phyloP scores from a whole-genome alignment of 2,113 vertebrate species.

The Scartelaos histophorus region DNA sequence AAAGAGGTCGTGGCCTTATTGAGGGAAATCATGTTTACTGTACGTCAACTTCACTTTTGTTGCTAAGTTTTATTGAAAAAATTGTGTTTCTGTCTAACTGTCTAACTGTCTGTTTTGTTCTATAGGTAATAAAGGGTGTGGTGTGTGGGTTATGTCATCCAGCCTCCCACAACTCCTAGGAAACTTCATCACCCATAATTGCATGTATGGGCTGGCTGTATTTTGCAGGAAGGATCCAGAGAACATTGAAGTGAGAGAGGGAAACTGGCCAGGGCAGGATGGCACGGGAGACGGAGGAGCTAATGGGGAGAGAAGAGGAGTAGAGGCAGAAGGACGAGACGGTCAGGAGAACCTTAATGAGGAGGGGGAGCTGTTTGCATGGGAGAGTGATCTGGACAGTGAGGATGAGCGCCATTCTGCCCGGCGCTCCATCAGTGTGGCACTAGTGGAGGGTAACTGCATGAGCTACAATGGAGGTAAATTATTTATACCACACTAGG shows the following conservation, averaged over 20 bases:
- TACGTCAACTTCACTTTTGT: constrained; percentile 60
- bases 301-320: constrained; percentile 64
- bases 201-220: constrained; percentile 86
- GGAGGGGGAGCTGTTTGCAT: constrained; percentile 82
- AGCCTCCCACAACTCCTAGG: constrained; percentile 86
- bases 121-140: constrained; percentile 87
- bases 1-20: constrained; percentile 85
- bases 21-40: constrained; percentile 90
- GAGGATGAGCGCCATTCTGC: constrained; percentile 81
- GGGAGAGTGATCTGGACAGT: constrained; percentile 86
- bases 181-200: constrained; percentile 87
- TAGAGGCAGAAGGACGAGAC: constrained; percentile 71
- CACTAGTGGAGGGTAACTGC: constrained; percentile 87
- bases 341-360: constrained; percentile 85
- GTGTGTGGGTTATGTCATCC: constrained; percentile 89
- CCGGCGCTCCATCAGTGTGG: constrained; percentile 77
- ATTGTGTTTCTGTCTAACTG: not conserved
- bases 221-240: constrained; percentile 85
- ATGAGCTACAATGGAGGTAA: constrained; percentile 86
- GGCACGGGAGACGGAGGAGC: constrained; percentile 55
- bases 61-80: not conserved
- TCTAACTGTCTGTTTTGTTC: not conserved
- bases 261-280: constrained; percentile 76
- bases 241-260: constrained; percentile 63
- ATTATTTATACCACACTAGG: not conserved